A percentile compares a stretch with the other conserved stretches of the same genome.
These are phyloP conservation scores for Actias luna DNA, from an alignment of 2,888 invertebrate genomes.

Conservation along the genomic window DNA sequence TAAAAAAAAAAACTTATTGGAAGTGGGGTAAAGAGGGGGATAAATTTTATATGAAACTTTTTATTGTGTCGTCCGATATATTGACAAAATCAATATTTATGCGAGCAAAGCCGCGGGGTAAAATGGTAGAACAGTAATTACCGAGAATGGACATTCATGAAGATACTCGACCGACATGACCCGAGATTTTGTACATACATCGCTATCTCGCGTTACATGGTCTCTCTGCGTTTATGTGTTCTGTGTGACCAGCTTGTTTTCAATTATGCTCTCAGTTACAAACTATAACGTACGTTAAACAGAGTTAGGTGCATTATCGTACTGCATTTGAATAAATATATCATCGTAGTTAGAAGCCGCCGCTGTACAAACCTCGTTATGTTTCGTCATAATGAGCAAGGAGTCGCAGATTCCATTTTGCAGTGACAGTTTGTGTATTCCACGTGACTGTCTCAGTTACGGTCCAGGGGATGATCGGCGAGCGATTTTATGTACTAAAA, in stretches of 20 bases:
- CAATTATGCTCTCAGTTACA: background rate
- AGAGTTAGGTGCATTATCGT: slow-evolving; percentile 25
- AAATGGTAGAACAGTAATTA: too few species aligned
- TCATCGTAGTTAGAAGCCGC: slow-evolving; percentile 42
- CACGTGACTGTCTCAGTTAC: slow-evolving; percentile 14
- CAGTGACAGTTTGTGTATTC: slow-evolving; percentile 41
- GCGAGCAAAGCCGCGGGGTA: too few species aligned
- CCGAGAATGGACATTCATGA: too few species aligned
- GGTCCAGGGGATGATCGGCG: background rate
- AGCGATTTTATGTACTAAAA: background rate
- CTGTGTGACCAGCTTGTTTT: background rate
- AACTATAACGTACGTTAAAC: background rate
- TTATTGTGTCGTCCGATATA: too few species aligned
- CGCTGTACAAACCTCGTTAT: slow-evolving; percentile 50
- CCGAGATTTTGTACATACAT: too few species aligned
- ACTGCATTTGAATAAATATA: slow-evolving; percentile 29
- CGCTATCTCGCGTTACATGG: too few species aligned
- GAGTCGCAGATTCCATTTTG: slow-evolving; percentile 51
- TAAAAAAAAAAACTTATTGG: too few species aligned
- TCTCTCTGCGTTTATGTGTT: too few species aligned
- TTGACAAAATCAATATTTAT: too few species aligned
- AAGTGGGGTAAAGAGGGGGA: too few species aligned
- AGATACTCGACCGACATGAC: too few species aligned
- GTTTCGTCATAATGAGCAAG: slow-evolving; percentile 50
- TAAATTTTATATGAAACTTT: too few species aligned